A percentile compares a stretch with the other conserved stretches of the same genome.
phyloP scores from a whole-genome alignment of 2,888 invertebrate genomes.

The Hydropsyche betteni region DNA sequence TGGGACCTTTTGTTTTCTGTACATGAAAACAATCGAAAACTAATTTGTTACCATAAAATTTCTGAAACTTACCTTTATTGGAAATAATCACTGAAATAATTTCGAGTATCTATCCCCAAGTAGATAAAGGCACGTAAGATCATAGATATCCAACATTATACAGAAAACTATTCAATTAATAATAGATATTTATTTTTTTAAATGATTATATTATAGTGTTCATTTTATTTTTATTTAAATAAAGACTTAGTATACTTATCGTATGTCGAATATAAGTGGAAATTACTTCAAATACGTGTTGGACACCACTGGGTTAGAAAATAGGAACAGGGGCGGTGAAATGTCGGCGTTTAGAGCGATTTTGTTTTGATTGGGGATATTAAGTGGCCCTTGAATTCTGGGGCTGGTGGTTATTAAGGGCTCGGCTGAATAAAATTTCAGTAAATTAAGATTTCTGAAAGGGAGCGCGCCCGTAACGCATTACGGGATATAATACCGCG shows the following conservation, averaged over 20 bases:
- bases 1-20: no score
- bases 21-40: conserved; percentile 38
- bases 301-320: not conserved
- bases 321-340: conserved; percentile 6
- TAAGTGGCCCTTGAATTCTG: conserved; percentile 37
- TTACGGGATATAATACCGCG: not conserved
- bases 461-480: conserved; percentile 15
- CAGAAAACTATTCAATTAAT: no score
- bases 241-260: no score
- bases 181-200: no score
- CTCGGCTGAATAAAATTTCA: conserved; percentile 42
- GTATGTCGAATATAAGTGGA: no score
- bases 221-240: no score
- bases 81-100: conserved; percentile 43
- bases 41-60: conserved; percentile 33
- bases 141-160: no score
- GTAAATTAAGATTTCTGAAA: conserved; percentile 40
- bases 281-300: no score
- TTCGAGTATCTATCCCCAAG: conserved; percentile 34
- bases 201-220: no score
- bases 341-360: conserved; percentile 38
- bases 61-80: no score
- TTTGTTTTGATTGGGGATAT: conserved; percentile 50
- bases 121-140: no score
- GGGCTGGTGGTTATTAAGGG: conserved; percentile 31